phyloP scores from a whole-genome alignment of 53 echinoderm and acorn worm genomes.

The Temnopleurus reevesii region DNA sequence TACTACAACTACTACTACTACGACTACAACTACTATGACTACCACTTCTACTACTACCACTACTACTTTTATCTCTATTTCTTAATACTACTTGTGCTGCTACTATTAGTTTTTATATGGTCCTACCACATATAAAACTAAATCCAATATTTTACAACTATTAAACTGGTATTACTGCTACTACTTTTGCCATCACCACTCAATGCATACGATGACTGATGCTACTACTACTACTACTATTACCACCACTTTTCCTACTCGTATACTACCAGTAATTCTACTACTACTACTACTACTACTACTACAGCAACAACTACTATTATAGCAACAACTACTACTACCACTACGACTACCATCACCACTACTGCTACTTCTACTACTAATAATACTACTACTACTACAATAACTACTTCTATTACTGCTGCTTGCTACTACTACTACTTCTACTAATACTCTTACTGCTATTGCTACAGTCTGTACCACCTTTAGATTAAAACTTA shows the following conservation, averaged over 20 bases:
- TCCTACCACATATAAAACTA: too few species aligned
- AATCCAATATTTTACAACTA: constrained; percentile 1
- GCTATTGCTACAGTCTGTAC: neutral
- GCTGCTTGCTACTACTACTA: neutral
- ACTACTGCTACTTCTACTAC: neutral
- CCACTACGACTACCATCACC: neutral
- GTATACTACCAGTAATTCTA: constrained; percentile 6
- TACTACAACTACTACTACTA: constrained; percentile 20
- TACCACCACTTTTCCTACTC: neutral
- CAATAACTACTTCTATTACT: neutral
- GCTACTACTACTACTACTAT: neutral
- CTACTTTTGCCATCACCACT: neutral
- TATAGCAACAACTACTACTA: constrained; percentile 7
- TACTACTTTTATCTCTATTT: neutral
- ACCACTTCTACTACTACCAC: neutral
- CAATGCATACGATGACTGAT: neutral
- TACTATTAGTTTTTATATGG: neutral
- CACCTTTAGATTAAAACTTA: too few species aligned
- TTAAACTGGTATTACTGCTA: constrained; percentile 31
- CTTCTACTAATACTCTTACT: neutral
- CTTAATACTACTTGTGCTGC: neutral
- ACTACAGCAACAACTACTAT: constrained; percentile 22
- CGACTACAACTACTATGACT: neutral
- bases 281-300: constrained; percentile 38
- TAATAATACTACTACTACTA: neutral